Evolutionary conservation across 2,113 vertebrate genomes (phyloP).

Genomic region (Aleadryas rufinucha): DNA sequence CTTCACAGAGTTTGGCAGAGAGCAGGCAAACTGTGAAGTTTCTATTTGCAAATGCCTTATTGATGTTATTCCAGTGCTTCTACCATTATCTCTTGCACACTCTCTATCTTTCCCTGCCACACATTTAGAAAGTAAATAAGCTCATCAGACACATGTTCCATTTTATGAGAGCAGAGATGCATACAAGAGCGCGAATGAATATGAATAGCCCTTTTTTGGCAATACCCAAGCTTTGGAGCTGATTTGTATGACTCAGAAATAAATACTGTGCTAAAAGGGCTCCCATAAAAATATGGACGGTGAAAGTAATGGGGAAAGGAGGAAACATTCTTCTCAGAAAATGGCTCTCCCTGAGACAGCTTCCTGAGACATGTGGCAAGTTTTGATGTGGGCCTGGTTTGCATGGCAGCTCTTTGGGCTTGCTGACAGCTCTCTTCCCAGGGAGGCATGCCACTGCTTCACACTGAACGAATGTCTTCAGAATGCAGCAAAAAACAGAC

Average conservation of each 20-base stretch:
- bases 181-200: slow-evolving; percentile 50
- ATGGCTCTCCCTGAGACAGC: not conserved
- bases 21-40: not conserved
- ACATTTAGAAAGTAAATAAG: slow-evolving; percentile 56
- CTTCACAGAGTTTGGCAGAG: not conserved
- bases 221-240: slow-evolving; percentile 34
- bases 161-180: slow-evolving; percentile 35
- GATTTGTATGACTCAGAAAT: slow-evolving; percentile 62
- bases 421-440: not conserved
- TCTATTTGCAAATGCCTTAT: slow-evolving; percentile 7
- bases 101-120: slow-evolving; percentile 31
- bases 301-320: not conserved
- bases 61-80: slow-evolving; percentile 22
- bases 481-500: not conserved
- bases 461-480: not conserved
- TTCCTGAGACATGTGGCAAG: not conserved
- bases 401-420: not conserved
- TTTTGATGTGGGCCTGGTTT: not conserved
- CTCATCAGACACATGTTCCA: slow-evolving; percentile 49
- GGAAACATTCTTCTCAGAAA: not conserved
- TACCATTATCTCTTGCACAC: not conserved
- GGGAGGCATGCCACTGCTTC: not conserved
- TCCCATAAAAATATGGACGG: not conserved
- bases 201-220: slow-evolving; percentile 51
- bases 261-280: slow-evolving; percentile 11